Conservation (phyloP, 2,797 vertebrate species). For the Calcarius lapponicus region DNA sequence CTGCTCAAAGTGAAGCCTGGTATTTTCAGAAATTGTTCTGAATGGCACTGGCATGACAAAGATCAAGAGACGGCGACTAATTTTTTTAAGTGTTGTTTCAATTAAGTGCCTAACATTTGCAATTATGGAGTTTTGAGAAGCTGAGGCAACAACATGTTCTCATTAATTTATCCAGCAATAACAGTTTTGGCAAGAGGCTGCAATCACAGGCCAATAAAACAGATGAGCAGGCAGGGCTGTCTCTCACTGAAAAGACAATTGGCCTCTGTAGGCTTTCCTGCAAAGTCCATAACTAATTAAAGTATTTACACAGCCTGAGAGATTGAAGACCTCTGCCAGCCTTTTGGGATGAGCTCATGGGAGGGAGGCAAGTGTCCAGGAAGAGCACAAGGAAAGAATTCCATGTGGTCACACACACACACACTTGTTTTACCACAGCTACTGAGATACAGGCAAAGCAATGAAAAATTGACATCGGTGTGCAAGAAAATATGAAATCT, state of each 20-base stretch:
- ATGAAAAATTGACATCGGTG: neutral
- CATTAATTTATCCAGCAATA: constrained; percentile 69
- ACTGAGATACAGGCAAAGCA: neutral
- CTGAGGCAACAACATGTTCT: constrained; percentile 46
- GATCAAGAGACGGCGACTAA: neutral
- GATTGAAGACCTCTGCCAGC: neutral
- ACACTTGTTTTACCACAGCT: neutral
- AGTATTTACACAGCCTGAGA: constrained; percentile 34
- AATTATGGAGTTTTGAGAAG: constrained; percentile 52
- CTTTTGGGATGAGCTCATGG: neutral
- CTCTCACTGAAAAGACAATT: constrained; percentile 47
- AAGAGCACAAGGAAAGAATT: neutral
- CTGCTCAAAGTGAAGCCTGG: neutral
- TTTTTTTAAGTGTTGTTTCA: constrained; percentile 1
- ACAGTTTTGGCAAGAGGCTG: constrained; percentile 52
- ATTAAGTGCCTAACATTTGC: constrained; percentile 26
- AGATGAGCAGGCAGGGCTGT: constrained; percentile 64
- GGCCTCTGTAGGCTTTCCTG: constrained; percentile 28
- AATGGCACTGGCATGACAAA: neutral
- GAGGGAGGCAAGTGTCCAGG: neutral
- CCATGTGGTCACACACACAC: neutral
- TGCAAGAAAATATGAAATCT: neutral
- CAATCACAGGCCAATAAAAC: constrained; percentile 21
- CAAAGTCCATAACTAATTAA: constrained; percentile 41
- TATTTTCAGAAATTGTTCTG: neutral